These are phyloP conservation scores for Tolmerus cingulatus DNA, from an alignment of 2,888 invertebrate species.

Conservation along the genomic window DNA sequence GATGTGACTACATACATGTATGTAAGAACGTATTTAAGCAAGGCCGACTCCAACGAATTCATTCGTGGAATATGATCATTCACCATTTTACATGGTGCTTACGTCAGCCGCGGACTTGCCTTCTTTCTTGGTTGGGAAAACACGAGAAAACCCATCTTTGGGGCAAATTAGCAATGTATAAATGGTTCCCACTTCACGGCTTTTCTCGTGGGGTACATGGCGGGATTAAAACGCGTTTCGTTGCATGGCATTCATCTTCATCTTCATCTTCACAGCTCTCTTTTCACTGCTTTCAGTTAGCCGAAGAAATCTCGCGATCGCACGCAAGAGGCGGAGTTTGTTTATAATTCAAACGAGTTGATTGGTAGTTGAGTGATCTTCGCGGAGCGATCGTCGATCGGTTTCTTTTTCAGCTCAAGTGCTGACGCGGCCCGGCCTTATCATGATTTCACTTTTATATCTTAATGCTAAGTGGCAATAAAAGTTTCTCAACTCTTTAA, in stretches of 20 bases:
- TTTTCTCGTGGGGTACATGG: background rate
- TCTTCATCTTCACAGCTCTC: background rate
- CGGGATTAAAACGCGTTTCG: constrained; percentile 21
- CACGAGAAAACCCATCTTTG: constrained; percentile 8
- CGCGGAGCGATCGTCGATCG: background rate
- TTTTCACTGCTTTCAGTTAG: background rate
- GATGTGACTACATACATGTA: background rate
- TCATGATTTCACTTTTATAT: background rate
- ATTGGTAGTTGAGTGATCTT: constrained; percentile 48
- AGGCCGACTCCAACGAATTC: background rate
- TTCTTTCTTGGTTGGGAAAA: background rate
- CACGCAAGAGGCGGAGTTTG: constrained; percentile 47
- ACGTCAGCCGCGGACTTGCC: background rate
- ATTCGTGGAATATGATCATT: constrained; percentile 18
- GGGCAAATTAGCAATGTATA: constrained; percentile 19
- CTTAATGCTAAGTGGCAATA: constrained; percentile 9
- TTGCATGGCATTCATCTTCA: background rate
- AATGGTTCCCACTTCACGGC: background rate
- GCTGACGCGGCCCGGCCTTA: background rate
- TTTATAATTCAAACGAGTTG: constrained; percentile 44
- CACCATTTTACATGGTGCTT: constrained; percentile 42
- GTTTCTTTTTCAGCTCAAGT: background rate
- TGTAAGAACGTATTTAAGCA: background rate
- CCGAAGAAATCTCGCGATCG: background rate
- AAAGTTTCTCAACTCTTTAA: background rate